Percentiles rank a stretch among this genome's conserved stretches.
These are phyloP conservation scores for Rotaria sp. DNA, from an alignment of 2,888 invertebrate genomes.

Conservation along the genomic window DNA sequence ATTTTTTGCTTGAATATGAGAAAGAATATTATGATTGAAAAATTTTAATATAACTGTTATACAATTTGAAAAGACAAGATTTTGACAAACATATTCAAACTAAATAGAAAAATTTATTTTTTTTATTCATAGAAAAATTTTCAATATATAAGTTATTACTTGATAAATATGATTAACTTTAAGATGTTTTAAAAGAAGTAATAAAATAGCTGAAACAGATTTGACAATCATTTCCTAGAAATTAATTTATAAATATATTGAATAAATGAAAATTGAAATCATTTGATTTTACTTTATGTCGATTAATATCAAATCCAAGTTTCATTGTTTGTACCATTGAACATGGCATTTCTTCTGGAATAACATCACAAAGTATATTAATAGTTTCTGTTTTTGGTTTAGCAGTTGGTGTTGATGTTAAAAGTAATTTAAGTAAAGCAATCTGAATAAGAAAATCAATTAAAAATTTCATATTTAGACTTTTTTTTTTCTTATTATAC, in stretches of 20 bases:
- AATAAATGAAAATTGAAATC: neutral
- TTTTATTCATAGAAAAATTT: neutral
- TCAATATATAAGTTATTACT: slow-evolving; percentile 44
- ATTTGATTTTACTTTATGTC: slow-evolving; percentile 67
- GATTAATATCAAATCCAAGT: slow-evolving; percentile 88
- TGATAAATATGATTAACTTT: slow-evolving; percentile 95
- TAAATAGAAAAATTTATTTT: slow-evolving; percentile 43
- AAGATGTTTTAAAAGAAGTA: slow-evolving; percentile 88
- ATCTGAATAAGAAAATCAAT: slow-evolving; percentile 59
- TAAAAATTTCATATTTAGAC: no score
- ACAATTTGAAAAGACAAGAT: slow-evolving; percentile 95
- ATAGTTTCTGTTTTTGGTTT: slow-evolving; percentile 89
- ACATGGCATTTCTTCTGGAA: slow-evolving; percentile 87
- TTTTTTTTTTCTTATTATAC: neutral
- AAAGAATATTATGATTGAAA: slow-evolving; percentile 92
- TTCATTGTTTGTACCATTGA: slow-evolving; percentile 74
- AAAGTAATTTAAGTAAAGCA: slow-evolving; percentile 83
- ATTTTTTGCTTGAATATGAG: slow-evolving; percentile 87
- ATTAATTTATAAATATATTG: neutral
- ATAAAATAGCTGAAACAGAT: slow-evolving; percentile 65
- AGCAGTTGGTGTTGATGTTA: slow-evolving; percentile 97
- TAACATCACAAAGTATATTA: slow-evolving; percentile 91
- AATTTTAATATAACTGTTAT: slow-evolving; percentile 95
- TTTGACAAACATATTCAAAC: slow-evolving; percentile 97
- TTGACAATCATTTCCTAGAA: slow-evolving; percentile 82